Base-by-base conservation (phyloP, 2,797 vertebrate species). In the Notolepis coatsorum region DNA sequence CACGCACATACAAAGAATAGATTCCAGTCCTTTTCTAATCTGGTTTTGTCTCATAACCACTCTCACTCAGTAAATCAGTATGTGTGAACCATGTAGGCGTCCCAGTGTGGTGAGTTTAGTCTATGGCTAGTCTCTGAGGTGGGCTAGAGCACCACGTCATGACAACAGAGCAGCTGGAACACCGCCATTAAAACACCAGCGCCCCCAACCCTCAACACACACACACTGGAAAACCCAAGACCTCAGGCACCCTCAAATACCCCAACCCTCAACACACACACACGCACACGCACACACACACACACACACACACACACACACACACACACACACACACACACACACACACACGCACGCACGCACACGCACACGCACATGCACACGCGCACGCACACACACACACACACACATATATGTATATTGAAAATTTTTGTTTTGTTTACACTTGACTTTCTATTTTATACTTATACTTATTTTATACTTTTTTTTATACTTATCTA, bases 191-290 rank as follows among this genome's bases (percentile, higher is more conserved):
- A 82, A 75, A 64, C 48, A 56, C 68, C 73, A 75, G 65, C 48
- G 58, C 68, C 73, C 65, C 80, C n/a, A n/a, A 82, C 82, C 72
- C 69, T 88, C 84, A 85, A 89, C 41, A 48, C 84, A 88, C n/a
- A 90, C 86, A 79, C 82, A 80, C 84, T 82, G 72, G 54, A 86
- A 87, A 86, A 89, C 84, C 84, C 70, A 46, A 88, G 85, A 89
- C 89, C 89, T 90, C 87, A 89, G 75, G 86, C 75, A 85, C 86
- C 87, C 90, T n/a, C 87, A 84, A 87, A 87, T 81, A 84, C 78
- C 69, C 84, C 79, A 86, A 60, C 1, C 4, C 55, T 60, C 69
- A 33, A 20, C 47, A 57, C 69, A 81, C 60, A 49, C 59, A 51
- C 45, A 6, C 59, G 56, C 53, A 31, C 38, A 31, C 38, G 12